phyloP scores from a whole-genome alignment of 2,888 invertebrate species.

The Cactoblastis cactorum region DNA sequence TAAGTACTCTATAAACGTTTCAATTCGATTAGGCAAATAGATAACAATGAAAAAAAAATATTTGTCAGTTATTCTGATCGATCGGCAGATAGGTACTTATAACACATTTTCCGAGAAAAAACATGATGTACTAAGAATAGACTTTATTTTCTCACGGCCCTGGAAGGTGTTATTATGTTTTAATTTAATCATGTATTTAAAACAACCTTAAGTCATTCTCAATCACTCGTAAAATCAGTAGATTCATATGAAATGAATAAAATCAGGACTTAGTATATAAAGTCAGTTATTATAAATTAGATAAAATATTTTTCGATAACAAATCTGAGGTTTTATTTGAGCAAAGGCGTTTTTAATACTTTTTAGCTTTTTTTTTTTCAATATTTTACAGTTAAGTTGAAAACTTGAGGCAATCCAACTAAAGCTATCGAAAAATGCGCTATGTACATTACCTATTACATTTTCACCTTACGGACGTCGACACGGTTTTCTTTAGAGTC shows the following conservation, averaged over 20 bases:
- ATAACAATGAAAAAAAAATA: too few species aligned
- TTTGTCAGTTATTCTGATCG: not conserved
- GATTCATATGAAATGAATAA: too few species aligned
- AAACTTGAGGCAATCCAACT: too few species aligned
- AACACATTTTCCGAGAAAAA: constrained; percentile 40
- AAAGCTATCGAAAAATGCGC: too few species aligned
- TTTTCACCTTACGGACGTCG: not conserved
- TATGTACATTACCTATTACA: not conserved
- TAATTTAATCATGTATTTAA: constrained; percentile 10
- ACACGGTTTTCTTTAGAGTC: not conserved
- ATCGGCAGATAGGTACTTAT: constrained; percentile 19
- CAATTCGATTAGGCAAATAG: too few species aligned
- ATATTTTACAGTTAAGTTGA: too few species aligned
- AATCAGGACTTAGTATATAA: too few species aligned
- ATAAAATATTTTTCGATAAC: too few species aligned
- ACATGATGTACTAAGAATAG: constrained; percentile 36
- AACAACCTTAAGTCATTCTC: not conserved
- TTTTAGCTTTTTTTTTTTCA: too few species aligned
- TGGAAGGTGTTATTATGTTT: constrained; percentile 18
- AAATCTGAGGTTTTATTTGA: too few species aligned
- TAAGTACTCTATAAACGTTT: not conserved
- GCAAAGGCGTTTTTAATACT: too few species aligned
- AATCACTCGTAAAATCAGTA: not conserved
- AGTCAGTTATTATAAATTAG: too few species aligned
- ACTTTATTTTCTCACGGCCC: constrained; percentile 48